These are phyloP conservation scores for Chelidonichthys spinosus DNA, from an alignment of 2,797 vertebrate species.

Conservation along the genomic window DNA sequence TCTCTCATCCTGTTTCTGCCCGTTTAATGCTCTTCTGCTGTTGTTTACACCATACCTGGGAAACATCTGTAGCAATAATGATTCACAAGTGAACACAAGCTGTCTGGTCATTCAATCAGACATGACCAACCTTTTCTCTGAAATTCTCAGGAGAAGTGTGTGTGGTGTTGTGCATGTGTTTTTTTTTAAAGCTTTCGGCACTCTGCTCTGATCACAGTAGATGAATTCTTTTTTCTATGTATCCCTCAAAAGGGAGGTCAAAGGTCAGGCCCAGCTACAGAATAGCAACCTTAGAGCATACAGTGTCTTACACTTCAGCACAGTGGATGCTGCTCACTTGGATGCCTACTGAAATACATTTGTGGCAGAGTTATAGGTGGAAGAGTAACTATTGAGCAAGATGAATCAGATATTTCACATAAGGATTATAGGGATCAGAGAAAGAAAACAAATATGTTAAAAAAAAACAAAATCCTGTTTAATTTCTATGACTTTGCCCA, in stretches of 20 bases:
- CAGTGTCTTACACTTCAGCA: background rate
- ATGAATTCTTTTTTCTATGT: background rate
- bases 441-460: background rate
- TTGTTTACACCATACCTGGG: slow-evolving; percentile 24
- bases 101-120: slow-evolving; percentile 22
- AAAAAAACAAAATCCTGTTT: background rate
- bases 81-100: slow-evolving; percentile 22
- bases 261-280: slow-evolving; percentile 25
- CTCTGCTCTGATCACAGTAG: slow-evolving; percentile 1
- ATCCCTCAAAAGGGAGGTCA: slow-evolving; percentile 19
- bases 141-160: slow-evolving; percentile 19
- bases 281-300: background rate
- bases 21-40: slow-evolving; percentile 19
- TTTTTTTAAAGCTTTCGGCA: slow-evolving; percentile 17
- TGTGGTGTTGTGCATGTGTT: slow-evolving; percentile 9
- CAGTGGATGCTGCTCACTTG: background rate
- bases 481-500: background rate
- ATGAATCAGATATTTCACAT: background rate
- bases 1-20: slow-evolving; percentile 12
- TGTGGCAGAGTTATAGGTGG: background rate
- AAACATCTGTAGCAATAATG: slow-evolving; percentile 43
- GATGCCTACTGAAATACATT: background rate
- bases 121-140: background rate
- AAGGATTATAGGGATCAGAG: background rate
- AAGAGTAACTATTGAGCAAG: background rate